Percentiles rank a stretch among this genome's conserved stretches.
Conservation (phyloP, 1,140 invertebrate genomes). For the Penaeus chinensis region DNA sequence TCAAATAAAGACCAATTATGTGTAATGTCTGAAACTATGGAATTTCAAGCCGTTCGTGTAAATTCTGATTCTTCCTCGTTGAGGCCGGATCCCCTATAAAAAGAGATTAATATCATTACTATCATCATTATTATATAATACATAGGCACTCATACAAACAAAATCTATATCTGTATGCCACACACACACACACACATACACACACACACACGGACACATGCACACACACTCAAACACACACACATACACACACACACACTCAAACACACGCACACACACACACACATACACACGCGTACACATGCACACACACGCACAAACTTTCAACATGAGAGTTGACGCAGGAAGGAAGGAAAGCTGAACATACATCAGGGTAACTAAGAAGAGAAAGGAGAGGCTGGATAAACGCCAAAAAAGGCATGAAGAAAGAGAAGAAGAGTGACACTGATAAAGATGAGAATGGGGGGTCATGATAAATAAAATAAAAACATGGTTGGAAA, state of each 20-base stretch:
- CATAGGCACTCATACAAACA: too few species aligned
- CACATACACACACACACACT: not conserved
- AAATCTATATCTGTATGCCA: too few species aligned
- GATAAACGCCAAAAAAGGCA: too few species aligned
- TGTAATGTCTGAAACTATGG: too few species aligned
- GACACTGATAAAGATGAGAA: not conserved
- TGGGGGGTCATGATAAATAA: not conserved
- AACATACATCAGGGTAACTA: not conserved
- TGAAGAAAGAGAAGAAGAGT: not conserved
- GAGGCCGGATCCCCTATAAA: too few species aligned
- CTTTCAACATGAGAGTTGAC: not conserved
- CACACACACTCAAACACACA: not conserved
- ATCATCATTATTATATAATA: too few species aligned
- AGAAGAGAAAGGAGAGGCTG: not conserved
- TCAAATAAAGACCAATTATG: too few species aligned
- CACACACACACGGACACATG: not conserved
- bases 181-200: too few species aligned
- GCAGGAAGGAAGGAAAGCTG: not conserved
- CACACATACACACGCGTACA: not conserved
- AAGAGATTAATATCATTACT: too few species aligned
- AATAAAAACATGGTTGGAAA: not conserved
- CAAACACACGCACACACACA: not conserved
- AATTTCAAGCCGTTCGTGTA: too few species aligned
- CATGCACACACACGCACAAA: not conserved
- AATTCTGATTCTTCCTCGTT: too few species aligned